phyloP scores from a whole-genome alignment of 2,888 invertebrate species.

The Hymenopus coronatus region DNA sequence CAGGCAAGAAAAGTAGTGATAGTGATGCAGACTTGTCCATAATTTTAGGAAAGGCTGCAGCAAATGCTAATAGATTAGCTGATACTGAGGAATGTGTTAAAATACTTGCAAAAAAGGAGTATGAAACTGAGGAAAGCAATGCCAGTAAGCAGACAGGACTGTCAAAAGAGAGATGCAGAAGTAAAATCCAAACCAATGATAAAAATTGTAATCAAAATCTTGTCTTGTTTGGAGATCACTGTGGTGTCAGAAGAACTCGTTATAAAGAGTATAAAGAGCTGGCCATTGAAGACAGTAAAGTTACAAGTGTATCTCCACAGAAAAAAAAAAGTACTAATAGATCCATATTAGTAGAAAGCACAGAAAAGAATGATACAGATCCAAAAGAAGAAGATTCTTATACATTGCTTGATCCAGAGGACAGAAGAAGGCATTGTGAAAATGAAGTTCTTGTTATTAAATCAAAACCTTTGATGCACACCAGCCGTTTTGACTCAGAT shows the following conservation, averaged over 20 bases:
- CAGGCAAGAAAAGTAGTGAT: background rate
- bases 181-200: background rate
- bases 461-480: background rate
- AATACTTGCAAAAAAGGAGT: background rate
- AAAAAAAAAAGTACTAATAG: background rate
- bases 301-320: background rate
- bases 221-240: background rate
- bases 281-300: background rate
- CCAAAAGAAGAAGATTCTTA: background rate
- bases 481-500: background rate
- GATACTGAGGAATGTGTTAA: too few species aligned
- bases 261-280: background rate
- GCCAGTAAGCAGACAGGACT: background rate
- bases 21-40: background rate
- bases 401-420: background rate
- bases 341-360: background rate
- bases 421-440: background rate
- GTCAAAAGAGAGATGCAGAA: background rate
- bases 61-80: background rate
- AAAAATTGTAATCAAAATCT: background rate
- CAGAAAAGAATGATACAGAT: background rate
- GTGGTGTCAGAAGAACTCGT: background rate
- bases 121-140: background rate
- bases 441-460: background rate
- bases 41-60: background rate